A percentile compares a stretch with the other conserved stretches of the same genome.
Conservation (phyloP, 1,140 invertebrate species). For the Macrotrachela quadricornifera region DNA sequence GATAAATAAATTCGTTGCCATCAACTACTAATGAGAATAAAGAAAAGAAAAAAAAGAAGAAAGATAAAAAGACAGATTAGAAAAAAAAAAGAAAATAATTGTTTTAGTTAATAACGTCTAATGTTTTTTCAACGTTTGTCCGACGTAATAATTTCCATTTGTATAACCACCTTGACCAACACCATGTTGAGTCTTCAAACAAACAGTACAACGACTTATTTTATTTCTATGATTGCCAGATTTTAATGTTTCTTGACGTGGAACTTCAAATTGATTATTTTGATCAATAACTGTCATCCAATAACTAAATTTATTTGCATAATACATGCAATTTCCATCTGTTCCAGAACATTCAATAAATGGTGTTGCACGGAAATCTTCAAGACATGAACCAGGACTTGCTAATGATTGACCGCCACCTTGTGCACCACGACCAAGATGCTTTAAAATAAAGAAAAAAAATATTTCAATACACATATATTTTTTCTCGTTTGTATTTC, state of each 20-base stretch:
- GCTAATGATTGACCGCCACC: slow-evolving; percentile 79
- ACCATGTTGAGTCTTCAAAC: slow-evolving; percentile 36
- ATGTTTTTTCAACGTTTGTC: no score
- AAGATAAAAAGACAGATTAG: no score
- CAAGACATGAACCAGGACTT: slow-evolving; percentile 77
- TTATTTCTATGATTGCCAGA: slow-evolving; percentile 54
- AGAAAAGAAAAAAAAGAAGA: no score
- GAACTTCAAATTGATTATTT: slow-evolving; percentile 51
- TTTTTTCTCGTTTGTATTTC: background rate
- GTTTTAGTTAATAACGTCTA: no score
- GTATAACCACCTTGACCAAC: no score
- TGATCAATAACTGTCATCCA: slow-evolving; percentile 82
- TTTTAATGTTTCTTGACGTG: slow-evolving; percentile 71
- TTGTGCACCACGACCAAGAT: slow-evolving; percentile 78
- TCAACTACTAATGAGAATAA: no score
- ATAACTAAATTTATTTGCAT: slow-evolving; percentile 87
- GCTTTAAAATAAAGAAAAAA: slow-evolving; percentile 38
- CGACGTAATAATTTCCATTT: no score
- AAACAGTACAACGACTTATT: slow-evolving; percentile 84
- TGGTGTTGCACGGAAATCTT: slow-evolving; percentile 82
- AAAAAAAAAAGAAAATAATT: no score
- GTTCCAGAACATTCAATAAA: slow-evolving; percentile 82
- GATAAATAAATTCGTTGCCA: no score
- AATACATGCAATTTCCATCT: slow-evolving; percentile 80
- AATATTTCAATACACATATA: background rate